Base-by-base conservation (phyloP, 2,888 invertebrate species). In the Melinopterus prodromus region DNA sequence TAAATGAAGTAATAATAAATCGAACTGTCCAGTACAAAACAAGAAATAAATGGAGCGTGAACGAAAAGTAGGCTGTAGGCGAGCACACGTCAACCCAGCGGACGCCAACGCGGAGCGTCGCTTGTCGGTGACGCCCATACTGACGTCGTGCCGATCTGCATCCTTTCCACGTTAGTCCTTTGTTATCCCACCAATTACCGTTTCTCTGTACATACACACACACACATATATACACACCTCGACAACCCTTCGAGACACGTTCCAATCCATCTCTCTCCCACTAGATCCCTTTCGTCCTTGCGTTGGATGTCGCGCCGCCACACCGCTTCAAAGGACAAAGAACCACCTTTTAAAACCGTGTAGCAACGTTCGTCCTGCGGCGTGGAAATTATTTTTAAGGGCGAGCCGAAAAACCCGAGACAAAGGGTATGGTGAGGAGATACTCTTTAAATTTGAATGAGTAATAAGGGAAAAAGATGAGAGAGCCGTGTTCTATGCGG, bases 321-420 rank as follows among this genome's bases (percentile, higher is more conserved):
- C 53, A 12, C 53, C 53, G 12, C 53, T 53, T 53, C 53, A 53
- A 53, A 53, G 53, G 53, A 53, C 53, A 53, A 53, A 53, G 53
- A 53, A 53, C 53, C 53, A 53, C 53, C 77, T 53, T 80, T 72
- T 71, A 69, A 70, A 77, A 71, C 71, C 70, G 37, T 76, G 75
- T 75, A 70, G 69, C 78, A 70, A 80, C 78, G 71, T 78, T 78
- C 53, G 78, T 76, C 70, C 74, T 72, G 53, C 85, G 83, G 85
- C 82, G 86, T 82, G 85, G 85, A 86, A 86, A 85, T 86, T 86
- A 86, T 86, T 86, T 86, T 86, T 85, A 86, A 85, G 85, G 85
- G 85, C 84, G 84, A 83, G 83, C 79, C 83, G 84, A 84, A 86
- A 86, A 86, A 53, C 9, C 53, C 9, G 53, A 53, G 53, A 53